A percentile compares a stretch with the other conserved stretches of the same genome.
Evolutionary conservation across 2,888 invertebrate genomes (phyloP).

Genomic region (Acanthosepion pharaonis): DNA sequence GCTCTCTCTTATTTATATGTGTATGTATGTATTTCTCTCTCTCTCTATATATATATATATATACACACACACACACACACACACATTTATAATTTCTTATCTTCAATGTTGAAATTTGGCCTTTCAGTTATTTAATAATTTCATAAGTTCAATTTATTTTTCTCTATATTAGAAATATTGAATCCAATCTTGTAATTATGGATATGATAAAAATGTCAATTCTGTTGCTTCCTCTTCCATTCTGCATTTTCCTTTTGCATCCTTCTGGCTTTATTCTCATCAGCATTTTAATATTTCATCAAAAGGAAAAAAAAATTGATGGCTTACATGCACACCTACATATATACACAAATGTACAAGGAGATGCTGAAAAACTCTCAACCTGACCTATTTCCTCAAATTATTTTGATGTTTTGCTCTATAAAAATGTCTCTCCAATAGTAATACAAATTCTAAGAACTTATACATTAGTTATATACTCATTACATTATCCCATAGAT

Average conservation of each 20-base stretch:
- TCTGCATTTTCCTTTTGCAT: background rate
- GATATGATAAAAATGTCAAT: background rate
- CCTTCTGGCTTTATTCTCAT: background rate
- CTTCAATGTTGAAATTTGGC: background rate
- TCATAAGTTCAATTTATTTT: background rate
- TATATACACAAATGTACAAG: too few relatives aligned
- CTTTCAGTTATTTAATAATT: slow-evolving; percentile 3
- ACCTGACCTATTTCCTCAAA: too few relatives aligned
- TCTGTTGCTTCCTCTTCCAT: background rate
- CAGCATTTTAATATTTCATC: background rate
- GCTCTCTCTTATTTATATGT: too few relatives aligned
- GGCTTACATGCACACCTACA: too few relatives aligned
- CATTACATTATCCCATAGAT: too few relatives aligned
- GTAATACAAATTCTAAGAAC: too few relatives aligned
- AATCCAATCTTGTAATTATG: background rate
- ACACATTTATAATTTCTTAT: background rate
- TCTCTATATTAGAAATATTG: background rate
- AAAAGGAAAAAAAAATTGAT: background rate
- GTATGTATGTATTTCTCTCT: background rate
- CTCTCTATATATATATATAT: background rate
- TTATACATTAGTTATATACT: too few relatives aligned
- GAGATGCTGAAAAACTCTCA: too few relatives aligned
- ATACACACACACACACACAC: background rate
- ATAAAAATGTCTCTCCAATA: too few relatives aligned
- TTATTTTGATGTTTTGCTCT: too few relatives aligned